Evolutionary conservation across 2,797 vertebrate genomes (phyloP), one percentile per base, ranked within the genome.

Genomic region (Lacerta agilis): DNA sequence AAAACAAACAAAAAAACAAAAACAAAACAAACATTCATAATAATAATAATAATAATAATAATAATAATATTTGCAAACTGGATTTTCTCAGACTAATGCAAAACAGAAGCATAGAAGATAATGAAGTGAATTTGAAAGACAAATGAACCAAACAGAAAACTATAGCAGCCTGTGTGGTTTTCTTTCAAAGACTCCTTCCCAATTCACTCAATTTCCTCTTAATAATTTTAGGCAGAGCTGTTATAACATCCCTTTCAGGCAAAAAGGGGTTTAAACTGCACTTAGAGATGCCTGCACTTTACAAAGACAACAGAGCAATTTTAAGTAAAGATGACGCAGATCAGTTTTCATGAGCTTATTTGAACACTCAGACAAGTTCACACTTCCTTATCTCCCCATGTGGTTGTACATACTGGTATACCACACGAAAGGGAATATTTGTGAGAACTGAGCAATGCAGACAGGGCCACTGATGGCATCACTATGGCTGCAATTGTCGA

Each of bases 51-150:
- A n/a, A n/a, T n/a, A 94, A 91, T 17, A 61, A 25, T 95, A 84
- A 89, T 91, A 93, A 92, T 90, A 94, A 89, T 85, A 92, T 94
- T 45, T 71, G 4, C 33, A 83, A 55, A 27, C 3, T 45, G 29
- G 55, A 41, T 85, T 61, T 29, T 64, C 49, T 85, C 55, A 20
- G 17, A 38, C 18, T 4, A 41, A 43, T 61, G 36, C 10, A 61
- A 82, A 45, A 11, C 7, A n/a, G 15, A 45, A 20, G 23, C 33
- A 38, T 7, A 13, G 20, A 25, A 7, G 10, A 3, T 55, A 64
- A 58, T 41, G 33, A 38, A 10, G 25, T 29, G 5, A 75, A 75
- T 38, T 27, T 72, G 67, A n/a, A 43, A 55, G 33, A 58, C 27
- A 61, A 23, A 27, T 7, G 27, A 64, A 75, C 55, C 36, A n/a